These are phyloP conservation scores for Neotoma lepida DNA, from an alignment of 2,113 vertebrate genomes.

Conservation along the genomic window DNA sequence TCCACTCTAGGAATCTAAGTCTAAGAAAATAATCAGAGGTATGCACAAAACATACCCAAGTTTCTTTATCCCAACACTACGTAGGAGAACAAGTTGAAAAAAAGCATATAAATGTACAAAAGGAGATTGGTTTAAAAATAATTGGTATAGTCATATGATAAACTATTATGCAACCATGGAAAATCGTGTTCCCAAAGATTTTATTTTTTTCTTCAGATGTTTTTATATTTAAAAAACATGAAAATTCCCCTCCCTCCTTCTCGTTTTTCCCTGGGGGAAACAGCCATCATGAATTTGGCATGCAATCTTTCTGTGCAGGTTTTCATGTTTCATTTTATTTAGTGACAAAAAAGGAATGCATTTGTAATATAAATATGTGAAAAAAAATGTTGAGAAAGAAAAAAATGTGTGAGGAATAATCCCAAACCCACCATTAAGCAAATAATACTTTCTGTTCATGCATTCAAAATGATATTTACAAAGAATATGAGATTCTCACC, in stretches of 20 bases:
- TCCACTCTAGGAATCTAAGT: constrained; percentile 26
- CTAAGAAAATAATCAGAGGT: constrained; percentile 37
- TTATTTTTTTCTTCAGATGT: constrained; percentile 45
- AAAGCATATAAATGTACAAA: constrained; percentile 7
- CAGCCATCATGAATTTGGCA: background rate
- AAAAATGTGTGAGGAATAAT: background rate
- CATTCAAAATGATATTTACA: constrained; percentile 31
- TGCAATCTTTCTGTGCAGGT: background rate
- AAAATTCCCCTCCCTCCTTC: background rate
- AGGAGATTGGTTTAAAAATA: constrained; percentile 44
- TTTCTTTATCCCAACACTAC: background rate
- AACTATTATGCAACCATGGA: constrained; percentile 47
- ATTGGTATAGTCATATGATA: constrained; percentile 40
- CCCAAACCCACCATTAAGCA: constrained; percentile 36
- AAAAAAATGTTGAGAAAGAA: constrained; percentile 1
- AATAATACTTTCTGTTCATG: background rate
- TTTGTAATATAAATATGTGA: constrained; percentile 12
- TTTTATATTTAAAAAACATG: constrained; percentile 56
- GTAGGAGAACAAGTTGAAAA: constrained; percentile 34
- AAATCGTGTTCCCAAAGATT: constrained; percentile 47
- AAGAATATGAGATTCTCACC: background rate
- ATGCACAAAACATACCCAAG: background rate
- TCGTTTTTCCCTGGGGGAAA: background rate
- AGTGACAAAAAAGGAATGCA: constrained; percentile 60
- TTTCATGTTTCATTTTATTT: constrained; percentile 45